These are phyloP conservation scores for Eudemis profundana DNA, from an alignment of 2,888 invertebrate species.

Conservation along the genomic window DNA sequence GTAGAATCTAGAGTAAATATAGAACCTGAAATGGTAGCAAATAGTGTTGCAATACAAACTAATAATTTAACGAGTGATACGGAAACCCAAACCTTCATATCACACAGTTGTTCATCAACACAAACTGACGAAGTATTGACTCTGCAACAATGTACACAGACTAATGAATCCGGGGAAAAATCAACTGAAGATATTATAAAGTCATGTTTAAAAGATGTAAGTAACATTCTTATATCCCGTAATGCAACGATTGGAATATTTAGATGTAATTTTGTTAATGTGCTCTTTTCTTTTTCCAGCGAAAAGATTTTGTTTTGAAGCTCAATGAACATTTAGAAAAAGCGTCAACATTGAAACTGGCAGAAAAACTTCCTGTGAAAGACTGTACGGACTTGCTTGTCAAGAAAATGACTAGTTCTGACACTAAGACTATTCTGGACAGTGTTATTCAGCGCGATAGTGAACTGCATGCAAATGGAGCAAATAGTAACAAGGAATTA, in stretches of 20 bases:
- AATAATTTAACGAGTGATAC: constrained; percentile 47
- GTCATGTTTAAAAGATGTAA: constrained; percentile 66
- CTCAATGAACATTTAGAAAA: constrained; percentile 59
- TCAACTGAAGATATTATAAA: constrained; percentile 64
- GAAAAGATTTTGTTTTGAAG: constrained; percentile 63
- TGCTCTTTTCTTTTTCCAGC: constrained; percentile 59
- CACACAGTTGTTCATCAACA: constrained; percentile 47
- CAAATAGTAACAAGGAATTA: constrained; percentile 52
- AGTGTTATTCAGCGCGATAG: constrained; percentile 56
- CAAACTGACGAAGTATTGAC: constrained; percentile 53
- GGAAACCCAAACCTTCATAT: constrained; percentile 58
- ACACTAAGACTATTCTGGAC: constrained; percentile 53
- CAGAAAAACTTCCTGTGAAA: constrained; percentile 57
- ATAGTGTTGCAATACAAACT: constrained; percentile 57
- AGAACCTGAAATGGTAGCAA: constrained; percentile 43
- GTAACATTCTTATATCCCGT: constrained; percentile 41
- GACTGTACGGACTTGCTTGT: constrained; percentile 55
- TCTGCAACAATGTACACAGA: constrained; percentile 57
- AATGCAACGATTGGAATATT: neutral
- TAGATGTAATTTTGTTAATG: neutral
- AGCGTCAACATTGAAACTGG: constrained; percentile 57
- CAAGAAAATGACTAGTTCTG: constrained; percentile 54
- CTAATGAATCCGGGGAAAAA: constrained; percentile 63
- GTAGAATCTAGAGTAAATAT: constrained; percentile 49
- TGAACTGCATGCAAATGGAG: constrained; percentile 36